Evolutionary conservation across 2,888 invertebrate genomes (phyloP).

Genomic region (Cantharis flavilabris): DNA sequence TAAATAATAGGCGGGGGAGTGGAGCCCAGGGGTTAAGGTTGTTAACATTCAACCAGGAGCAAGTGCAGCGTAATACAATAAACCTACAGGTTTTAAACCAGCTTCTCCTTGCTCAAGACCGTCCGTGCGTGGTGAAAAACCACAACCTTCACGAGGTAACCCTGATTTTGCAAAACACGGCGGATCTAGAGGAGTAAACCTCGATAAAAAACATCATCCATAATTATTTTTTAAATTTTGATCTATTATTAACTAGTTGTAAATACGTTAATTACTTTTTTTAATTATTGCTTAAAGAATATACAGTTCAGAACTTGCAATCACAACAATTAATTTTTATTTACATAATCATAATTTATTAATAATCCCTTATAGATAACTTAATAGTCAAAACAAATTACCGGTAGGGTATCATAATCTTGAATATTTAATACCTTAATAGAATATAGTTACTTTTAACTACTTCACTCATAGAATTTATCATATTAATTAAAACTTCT

Average conservation of each 20-base stretch:
- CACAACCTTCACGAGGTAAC: slow-evolving; percentile 1
- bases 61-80: neutral
- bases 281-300: neutral
- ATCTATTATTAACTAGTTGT: neutral
- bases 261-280: neutral
- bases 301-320: neutral
- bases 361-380: neutral
- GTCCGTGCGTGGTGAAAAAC: neutral
- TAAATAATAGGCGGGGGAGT: neutral
- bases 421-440: too few relatives aligned
- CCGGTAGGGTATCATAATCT: too few relatives aligned
- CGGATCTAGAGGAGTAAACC: slow-evolving; percentile 2
- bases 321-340: neutral
- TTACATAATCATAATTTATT: neutral
- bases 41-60: neutral
- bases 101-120: slow-evolving; percentile 2
- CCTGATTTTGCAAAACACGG: slow-evolving; percentile 3
- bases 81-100: neutral
- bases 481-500: too few relatives aligned
- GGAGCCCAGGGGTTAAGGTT: slow-evolving; percentile 1
- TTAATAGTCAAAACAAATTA: too few relatives aligned
- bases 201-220: neutral
- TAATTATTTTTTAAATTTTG: too few relatives aligned
- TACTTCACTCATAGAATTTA: neutral
- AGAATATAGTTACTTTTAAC: too few relatives aligned